These are phyloP conservation scores for Sipha flava DNA, from an alignment of 1,140 invertebrate genomes.

Conservation along the genomic window DNA sequence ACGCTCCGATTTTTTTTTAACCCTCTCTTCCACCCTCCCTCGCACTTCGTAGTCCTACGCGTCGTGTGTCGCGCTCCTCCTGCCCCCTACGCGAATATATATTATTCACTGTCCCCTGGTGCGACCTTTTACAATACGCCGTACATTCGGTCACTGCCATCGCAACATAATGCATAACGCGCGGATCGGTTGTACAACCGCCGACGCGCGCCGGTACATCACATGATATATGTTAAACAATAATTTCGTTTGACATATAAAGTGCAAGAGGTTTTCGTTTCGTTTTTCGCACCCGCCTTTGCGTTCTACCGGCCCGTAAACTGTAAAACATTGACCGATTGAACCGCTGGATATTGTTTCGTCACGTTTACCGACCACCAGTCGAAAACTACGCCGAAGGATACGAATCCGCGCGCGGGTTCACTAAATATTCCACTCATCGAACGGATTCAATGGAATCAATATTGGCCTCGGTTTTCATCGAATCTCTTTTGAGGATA, in stretches of 20 bases:
- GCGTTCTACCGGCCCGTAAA: too few relatives aligned
- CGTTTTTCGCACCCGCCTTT: background rate
- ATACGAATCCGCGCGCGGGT: too few relatives aligned
- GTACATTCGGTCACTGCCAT: background rate
- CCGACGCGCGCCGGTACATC: background rate
- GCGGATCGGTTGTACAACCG: background rate
- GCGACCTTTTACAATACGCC: background rate
- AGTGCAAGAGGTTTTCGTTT: background rate
- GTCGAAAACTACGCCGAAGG: too few relatives aligned
- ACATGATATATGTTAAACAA: background rate
- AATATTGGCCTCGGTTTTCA: background rate
- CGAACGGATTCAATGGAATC: too few relatives aligned
- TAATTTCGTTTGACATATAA: slow-evolving; percentile 13
- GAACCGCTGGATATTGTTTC: too few relatives aligned
- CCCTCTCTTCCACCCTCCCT: background rate
- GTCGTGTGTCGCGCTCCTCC: background rate
- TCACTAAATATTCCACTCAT: background rate
- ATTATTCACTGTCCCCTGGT: background rate
- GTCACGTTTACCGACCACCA: too few relatives aligned
- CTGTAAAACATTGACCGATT: too few relatives aligned
- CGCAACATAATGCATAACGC: background rate
- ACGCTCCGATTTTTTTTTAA: slow-evolving; percentile 5
- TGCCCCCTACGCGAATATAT: background rate
- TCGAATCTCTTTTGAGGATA: background rate
- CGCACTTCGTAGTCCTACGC: background rate